A percentile compares a stretch with the other conserved stretches of the same genome.
Conservation (phyloP, 1,140 invertebrate genomes). For the Macrobrachium rosenbergii region DNA sequence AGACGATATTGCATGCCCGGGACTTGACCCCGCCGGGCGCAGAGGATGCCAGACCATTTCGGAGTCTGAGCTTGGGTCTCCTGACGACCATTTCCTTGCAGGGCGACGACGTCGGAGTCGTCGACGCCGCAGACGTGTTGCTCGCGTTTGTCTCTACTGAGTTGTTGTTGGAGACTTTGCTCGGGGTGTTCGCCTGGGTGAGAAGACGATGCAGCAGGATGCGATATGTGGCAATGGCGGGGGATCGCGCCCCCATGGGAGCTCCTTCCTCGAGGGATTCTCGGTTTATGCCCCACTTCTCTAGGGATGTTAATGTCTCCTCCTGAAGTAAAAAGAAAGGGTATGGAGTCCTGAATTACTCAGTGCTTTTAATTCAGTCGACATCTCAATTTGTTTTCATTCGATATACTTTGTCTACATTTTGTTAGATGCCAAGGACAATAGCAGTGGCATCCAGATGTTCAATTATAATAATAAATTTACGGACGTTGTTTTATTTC, state of each 20-base stretch:
- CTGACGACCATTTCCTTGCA: background rate
- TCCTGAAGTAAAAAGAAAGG: background rate
- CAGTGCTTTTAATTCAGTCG: background rate
- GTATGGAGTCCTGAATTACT: no score
- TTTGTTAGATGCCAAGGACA: no score
- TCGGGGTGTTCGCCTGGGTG: background rate
- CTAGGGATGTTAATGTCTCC: constrained; percentile 26
- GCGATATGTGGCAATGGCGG: constrained; percentile 76
- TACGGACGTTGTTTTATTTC: no score
- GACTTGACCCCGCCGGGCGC: background rate
- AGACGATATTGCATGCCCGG: constrained; percentile 31
- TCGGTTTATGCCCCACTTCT: constrained; percentile 34
- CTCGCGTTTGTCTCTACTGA: background rate
- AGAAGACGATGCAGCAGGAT: constrained; percentile 74
- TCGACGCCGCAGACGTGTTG: background rate
- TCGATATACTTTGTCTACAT: no score
- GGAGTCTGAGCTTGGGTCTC: background rate
- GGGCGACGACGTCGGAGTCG: constrained; percentile 27
- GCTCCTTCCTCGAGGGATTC: constrained; percentile 17
- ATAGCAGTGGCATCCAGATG: no score
- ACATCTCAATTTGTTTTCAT: no score
- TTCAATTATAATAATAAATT: no score
- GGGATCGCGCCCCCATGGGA: constrained; percentile 71
- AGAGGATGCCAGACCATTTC: constrained; percentile 20
- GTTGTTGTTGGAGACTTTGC: background rate